Evolutionary conservation across 2,797 vertebrate species (phyloP).

Genomic region (Bradypodion ventrale): DNA sequence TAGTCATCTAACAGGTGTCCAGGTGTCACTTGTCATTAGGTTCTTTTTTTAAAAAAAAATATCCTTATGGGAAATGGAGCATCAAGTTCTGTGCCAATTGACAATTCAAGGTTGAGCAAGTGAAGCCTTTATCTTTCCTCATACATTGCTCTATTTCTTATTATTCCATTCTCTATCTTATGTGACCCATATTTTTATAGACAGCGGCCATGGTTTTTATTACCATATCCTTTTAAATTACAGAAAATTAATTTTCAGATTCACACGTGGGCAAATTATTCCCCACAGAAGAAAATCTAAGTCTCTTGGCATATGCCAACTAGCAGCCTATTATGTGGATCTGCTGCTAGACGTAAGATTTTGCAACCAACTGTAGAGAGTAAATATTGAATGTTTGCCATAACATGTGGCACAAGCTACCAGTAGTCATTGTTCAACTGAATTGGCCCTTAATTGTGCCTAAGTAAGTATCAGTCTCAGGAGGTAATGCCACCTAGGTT

Average conservation of each 20-base stretch:
- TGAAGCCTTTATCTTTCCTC: not conserved
- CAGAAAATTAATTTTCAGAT: not conserved
- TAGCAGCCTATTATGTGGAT: not conserved
- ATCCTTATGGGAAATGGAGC: not conserved
- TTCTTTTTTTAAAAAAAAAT: not conserved
- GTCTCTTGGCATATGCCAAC: not conserved
- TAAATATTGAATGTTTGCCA: not conserved
- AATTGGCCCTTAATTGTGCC: not conserved
- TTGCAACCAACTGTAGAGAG: not conserved
- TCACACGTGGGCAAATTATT: not conserved
- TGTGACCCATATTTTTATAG: not conserved
- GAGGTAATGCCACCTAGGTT: conserved; percentile 40
- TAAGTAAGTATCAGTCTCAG: conserved; percentile 21
- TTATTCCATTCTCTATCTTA: not conserved
- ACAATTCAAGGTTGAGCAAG: not conserved
- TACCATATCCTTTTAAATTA: not conserved
- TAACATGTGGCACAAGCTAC: not conserved
- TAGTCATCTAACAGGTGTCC: not conserved
- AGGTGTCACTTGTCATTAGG: not conserved
- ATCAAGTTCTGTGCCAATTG: not conserved
- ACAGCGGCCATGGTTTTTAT: not conserved
- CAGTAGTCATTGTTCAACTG: not conserved
- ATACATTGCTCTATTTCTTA: not conserved
- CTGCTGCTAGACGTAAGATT: not conserved
- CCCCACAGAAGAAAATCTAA: not conserved